Evolutionary conservation across 2,888 invertebrate species (phyloP).

Genomic region (Spicauda simplicius): DNA sequence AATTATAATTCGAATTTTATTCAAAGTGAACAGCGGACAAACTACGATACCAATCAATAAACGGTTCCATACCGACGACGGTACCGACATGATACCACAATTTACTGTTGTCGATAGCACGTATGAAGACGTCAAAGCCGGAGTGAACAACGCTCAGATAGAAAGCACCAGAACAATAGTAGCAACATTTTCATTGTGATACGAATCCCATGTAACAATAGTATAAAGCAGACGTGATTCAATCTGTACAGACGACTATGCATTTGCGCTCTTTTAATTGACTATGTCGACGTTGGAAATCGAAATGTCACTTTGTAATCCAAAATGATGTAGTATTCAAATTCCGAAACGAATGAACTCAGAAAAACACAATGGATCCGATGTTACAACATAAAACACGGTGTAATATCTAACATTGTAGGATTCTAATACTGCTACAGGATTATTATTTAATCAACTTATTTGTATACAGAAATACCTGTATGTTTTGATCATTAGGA

Average conservation of each 20-base stretch:
- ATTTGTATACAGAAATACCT: conserved; percentile 65
- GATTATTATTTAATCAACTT: conserved; percentile 73
- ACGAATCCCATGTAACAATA: conserved; percentile 53
- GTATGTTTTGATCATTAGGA: conserved; percentile 48
- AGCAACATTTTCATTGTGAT: conserved; percentile 69
- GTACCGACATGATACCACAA: conserved; percentile 81
- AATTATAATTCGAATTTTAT: conserved; percentile 86
- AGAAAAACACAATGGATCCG: conserved; percentile 32
- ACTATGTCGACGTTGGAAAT: conserved; percentile 28
- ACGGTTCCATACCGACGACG: conserved; percentile 83
- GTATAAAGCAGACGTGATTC: conserved; percentile 38
- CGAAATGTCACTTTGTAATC: conserved; percentile 33
- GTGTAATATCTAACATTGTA: neutral
- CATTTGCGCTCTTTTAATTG: conserved; percentile 44
- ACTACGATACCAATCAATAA: conserved; percentile 85
- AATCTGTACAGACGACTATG: conserved; percentile 35
- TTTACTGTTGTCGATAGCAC: conserved; percentile 78
- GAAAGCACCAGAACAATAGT: conserved; percentile 72
- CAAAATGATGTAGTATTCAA: conserved; percentile 34
- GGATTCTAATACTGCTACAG: conserved; percentile 55
- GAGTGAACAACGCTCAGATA: conserved; percentile 67
- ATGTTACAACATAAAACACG: conserved; percentile 15
- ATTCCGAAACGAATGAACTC: conserved; percentile 28
- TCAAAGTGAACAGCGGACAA: conserved; percentile 84
- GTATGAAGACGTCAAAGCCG: conserved; percentile 80